Evolutionary conservation across 2,888 invertebrate species (phyloP), one percentile per base, ranked within the genome.

Genomic region (Priocnemis perturbator): DNA sequence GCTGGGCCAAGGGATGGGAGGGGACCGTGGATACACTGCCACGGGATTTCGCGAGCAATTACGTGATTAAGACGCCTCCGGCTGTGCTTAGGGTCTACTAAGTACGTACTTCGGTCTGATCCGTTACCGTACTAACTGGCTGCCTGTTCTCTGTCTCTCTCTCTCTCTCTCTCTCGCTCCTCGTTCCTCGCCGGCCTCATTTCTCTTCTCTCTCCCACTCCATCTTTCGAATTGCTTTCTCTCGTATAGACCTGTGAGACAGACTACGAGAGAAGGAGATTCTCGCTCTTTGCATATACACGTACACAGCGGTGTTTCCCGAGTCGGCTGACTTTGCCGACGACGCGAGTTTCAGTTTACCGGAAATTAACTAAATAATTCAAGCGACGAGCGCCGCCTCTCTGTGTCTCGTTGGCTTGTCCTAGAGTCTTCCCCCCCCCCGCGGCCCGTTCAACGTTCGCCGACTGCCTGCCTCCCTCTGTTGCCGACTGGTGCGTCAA

Each of bases 21-120:
- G 58, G 63, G 37, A 5, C 53, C 60, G 53, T 69, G 71, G 68
- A 71, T 79, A 76, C 73, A 73, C 77, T 63, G 71, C 78, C 69
- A 69, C 76, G 77, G 86, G 86, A 87, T 87, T 87, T 86, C 83
- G 84, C 87, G 84, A 87, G 86, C 88, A 89, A 89, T 89, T 89
- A 88, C 88, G 81, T 84, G 84, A 87, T 85, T 87, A 85, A 85
- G 86, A 85, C 84, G 87, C 87, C 85, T 84, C 82, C 75, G 86
- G 87, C 84, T 78, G 73, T 74, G 82, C 82, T 81, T 75, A 79
- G 84, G 83, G 81, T 85, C 81, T 81, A 78, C 85, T 86, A 87
- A 87, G 87, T 86, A 87, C 86, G 84, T 87, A 87, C 87, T 88
- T 86, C 87, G 85, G 83, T 81, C 87, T 86, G 85, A 86, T 86